Percentiles rank a stretch among this genome's conserved stretches.
These are phyloP conservation scores for Nothobranchius kuhntae DNA, from an alignment of 2,113 vertebrate genomes.

Conservation along the genomic window DNA sequence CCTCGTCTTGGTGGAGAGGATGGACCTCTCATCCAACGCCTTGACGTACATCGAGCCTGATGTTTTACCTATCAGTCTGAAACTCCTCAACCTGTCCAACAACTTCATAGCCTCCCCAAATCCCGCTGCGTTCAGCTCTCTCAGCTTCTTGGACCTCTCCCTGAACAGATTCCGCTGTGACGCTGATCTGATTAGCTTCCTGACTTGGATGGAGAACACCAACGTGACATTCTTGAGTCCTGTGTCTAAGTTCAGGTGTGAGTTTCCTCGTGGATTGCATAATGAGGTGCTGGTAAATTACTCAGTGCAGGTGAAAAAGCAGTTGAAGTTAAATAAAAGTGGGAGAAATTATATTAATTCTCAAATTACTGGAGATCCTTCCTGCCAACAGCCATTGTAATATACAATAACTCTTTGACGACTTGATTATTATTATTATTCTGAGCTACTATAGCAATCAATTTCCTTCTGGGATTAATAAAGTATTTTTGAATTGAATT, in stretches of 20 bases:
- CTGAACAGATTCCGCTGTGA: conserved; percentile 84
- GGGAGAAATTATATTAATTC: neutral
- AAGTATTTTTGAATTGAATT: neutral
- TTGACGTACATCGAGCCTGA: conserved; percentile 75
- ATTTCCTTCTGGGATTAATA: no score
- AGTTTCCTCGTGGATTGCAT: conserved; percentile 72
- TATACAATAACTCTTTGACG: no score
- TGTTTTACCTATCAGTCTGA: conserved; percentile 79
- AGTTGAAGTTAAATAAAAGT: conserved; percentile 1
- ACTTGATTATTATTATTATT: no score
- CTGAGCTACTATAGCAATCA: no score
- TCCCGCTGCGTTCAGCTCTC: conserved; percentile 75
- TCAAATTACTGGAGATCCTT: no score
- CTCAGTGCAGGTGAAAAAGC: conserved; percentile 1
- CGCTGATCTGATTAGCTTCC: conserved; percentile 74
- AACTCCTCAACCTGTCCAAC: conserved; percentile 75
- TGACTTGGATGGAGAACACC: conserved; percentile 83
- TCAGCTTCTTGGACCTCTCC: conserved; percentile 75
- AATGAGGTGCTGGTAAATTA: conserved; percentile 42
- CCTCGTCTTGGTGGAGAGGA: conserved; percentile 73
- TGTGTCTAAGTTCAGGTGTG: conserved; percentile 71
- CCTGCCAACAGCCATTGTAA: no score
- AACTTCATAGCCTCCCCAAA: conserved; percentile 85
- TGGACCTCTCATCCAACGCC: conserved; percentile 84
- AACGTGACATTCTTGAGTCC: conserved; percentile 72